These are phyloP conservation scores for Mesocricetus auratus DNA, from an alignment of 2,113 vertebrate species.

Conservation along the genomic window DNA sequence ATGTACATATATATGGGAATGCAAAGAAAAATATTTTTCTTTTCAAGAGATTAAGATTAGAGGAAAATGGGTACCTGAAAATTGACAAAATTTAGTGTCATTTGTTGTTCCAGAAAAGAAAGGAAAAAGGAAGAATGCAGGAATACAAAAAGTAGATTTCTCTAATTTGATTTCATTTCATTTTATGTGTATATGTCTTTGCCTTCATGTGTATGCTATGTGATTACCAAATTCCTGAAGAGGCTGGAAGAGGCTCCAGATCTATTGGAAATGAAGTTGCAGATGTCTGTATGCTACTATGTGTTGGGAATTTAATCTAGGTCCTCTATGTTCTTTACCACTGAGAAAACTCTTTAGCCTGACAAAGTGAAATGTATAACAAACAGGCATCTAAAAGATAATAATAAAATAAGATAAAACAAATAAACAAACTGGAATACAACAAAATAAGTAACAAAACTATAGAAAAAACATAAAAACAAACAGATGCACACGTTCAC, in stretches of 20 bases:
- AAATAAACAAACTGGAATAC: neutral
- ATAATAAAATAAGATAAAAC: neutral
- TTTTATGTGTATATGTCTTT: neutral
- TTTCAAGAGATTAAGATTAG: neutral
- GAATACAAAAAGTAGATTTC: conserved; percentile 15
- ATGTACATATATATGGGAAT: neutral
- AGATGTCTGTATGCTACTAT: neutral
- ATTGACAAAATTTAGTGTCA: conserved; percentile 20
- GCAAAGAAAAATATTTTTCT: neutral
- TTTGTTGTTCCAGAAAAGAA: neutral
- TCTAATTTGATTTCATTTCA: neutral
- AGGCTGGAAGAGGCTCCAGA: too few relatives aligned
- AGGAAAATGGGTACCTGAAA: conserved; percentile 33
- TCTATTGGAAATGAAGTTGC: neutral
- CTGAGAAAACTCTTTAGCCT: neutral
- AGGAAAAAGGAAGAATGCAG: neutral
- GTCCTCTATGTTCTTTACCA: neutral
- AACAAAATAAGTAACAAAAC: neutral
- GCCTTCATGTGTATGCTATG: neutral
- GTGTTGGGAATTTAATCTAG: neutral
- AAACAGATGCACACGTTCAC: neutral
- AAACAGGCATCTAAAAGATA: neutral
- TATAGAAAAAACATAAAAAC: neutral
- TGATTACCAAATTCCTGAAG: neutral
- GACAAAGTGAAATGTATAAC: too few relatives aligned